Percentiles rank a stretch among this genome's conserved stretches.
These are phyloP conservation scores for Yoshiicerus persimilis DNA, from an alignment of 1,140 invertebrate genomes.

Conservation along the genomic window DNA sequence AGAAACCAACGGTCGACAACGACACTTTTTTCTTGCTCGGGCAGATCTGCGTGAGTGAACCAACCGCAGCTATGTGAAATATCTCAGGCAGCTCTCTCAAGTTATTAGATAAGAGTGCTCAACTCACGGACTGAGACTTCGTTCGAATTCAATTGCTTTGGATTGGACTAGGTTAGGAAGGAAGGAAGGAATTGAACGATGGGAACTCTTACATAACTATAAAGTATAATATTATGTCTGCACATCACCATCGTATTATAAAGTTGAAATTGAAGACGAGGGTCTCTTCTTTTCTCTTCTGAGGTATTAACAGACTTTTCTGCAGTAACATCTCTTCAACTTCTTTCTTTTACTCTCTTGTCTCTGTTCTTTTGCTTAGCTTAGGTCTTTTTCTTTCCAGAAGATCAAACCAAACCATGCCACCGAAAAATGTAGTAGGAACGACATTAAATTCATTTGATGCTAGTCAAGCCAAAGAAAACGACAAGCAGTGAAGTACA, in stretches of 20 bases:
- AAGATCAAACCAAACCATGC: neutral
- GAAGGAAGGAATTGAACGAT: neutral
- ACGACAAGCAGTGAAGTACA: neutral
- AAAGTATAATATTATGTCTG: neutral
- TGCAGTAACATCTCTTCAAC: slow-evolving; percentile 1
- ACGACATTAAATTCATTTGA: neutral
- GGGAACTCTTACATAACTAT: neutral
- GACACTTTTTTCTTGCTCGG: slow-evolving; percentile 10
- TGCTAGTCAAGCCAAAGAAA: neutral
- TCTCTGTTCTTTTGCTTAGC: slow-evolving; percentile 5
- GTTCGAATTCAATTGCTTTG: too few relatives aligned
- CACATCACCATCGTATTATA: neutral
- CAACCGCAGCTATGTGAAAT: slow-evolving; percentile 10
- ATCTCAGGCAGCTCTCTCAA: slow-evolving; percentile 8
- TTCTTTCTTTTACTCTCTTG: neutral
- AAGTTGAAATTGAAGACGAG: neutral
- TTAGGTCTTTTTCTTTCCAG: neutral
- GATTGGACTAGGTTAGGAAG: neutral
- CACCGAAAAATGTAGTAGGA: neutral
- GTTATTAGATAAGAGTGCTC: slow-evolving; percentile 5
- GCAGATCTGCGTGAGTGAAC: neutral
- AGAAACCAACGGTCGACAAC: slow-evolving; percentile 9
- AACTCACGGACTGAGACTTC: neutral
- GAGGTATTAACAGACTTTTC: neutral
- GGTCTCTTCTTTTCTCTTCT: neutral